Conservation (phyloP, 2,888 invertebrate species). For the Tipula lateralis region DNA sequence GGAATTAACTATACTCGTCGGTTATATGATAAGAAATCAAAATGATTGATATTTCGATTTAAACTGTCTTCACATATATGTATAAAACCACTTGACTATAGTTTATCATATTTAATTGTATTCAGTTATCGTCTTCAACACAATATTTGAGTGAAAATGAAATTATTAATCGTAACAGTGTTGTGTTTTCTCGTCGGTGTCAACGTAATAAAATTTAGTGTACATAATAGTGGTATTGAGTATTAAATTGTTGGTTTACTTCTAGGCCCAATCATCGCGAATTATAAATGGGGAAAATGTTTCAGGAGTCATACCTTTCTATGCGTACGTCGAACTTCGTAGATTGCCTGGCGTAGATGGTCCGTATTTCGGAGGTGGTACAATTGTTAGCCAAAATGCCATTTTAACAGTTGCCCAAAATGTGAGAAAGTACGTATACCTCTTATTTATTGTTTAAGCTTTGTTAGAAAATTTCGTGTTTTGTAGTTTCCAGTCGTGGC, state of each 20-base stretch:
- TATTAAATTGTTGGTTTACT: background rate
- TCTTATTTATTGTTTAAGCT: too few relatives aligned
- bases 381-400: background rate
- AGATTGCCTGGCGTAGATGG: background rate
- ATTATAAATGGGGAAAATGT: background rate
- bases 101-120: background rate
- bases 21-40: background rate
- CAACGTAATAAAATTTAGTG: background rate
- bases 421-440: background rate
- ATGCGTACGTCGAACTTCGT: background rate
- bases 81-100: background rate
- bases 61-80: background rate
- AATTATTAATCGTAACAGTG: background rate
- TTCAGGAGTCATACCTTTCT: background rate
- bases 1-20: too few relatives aligned
- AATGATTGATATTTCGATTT: background rate
- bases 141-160: background rate
- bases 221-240: background rate
- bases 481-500: background rate
- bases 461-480: background rate
- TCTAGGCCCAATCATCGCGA: background rate
- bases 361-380: background rate
- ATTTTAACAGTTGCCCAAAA: constrained; percentile 25
- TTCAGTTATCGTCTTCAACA: background rate
- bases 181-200: background rate